Evolutionary conservation across 2,888 invertebrate species (phyloP), one percentile per base, ranked within the genome.

Genomic region (Melipona beecheii): DNA sequence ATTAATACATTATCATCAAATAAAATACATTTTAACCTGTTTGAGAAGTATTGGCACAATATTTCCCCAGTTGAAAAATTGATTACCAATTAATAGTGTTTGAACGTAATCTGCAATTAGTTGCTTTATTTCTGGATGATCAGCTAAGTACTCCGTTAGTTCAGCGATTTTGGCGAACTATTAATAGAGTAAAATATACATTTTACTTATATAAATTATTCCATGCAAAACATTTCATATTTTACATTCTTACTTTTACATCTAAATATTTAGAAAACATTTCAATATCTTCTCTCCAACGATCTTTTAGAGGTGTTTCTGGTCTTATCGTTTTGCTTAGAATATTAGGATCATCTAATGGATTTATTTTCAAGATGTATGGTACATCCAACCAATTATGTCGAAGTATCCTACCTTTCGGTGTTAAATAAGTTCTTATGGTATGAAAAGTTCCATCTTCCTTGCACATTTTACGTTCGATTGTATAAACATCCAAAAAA

Each of bases 231-330:
- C 75, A 64, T 17, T 75, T 71, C n/a, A n/a, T 17, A 31, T 15
- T 56, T 11, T 69, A 49, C 31, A 68, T 21, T 15, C 64, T 86
- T 94, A 96, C 96, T 95, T 96, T 96, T 89, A 95, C 95, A 86
- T 96, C 96, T 81, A 96, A 93, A 93, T 96, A 96, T 92, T 95
- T 95, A 0, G 96, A 96, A 50, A 96, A 93, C 73, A 96, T 91
- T 91, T 96, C 96, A 83, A 96, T 93, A 91, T 97, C 96, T 60
- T 95, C 94, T 36, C 95, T 94, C 96, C 96, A 96, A 36, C 91
- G 93, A 77, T 95, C 94, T 60, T 95, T 94, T 21, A 96, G 90
- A 1, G 95, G 95, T 9, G 95, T 64, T 62, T 81, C 70, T 50
- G 64, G 43, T 9, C 27, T 70, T 36, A 71, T 66, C 1, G 36